phyloP scores from a whole-genome alignment of 2,797 vertebrate genomes.

The Neoniphon sammara region DNA sequence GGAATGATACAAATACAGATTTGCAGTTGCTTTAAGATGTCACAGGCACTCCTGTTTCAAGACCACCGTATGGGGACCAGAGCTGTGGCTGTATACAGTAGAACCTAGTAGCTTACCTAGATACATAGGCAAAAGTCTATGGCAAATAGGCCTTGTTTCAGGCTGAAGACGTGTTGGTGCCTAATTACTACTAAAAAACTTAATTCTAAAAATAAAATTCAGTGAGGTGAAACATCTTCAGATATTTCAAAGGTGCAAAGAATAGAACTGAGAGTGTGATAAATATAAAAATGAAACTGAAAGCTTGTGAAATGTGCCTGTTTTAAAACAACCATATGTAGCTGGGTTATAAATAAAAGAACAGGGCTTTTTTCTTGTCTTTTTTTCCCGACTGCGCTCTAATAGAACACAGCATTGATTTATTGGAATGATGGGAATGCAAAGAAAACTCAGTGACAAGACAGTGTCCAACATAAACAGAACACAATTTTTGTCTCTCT shows the following conservation, averaged over 20 bases:
- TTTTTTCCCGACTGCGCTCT: too few relatives aligned
- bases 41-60: background rate
- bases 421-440: too few relatives aligned
- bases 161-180: background rate
- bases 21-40: constrained; percentile 51
- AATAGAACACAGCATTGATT: too few relatives aligned
- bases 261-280: constrained; percentile 2
- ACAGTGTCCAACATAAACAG: too few relatives aligned
- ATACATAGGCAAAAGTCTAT: too few relatives aligned
- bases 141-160: background rate
- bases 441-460: too few relatives aligned
- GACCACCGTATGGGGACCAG: background rate
- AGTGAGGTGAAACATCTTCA: constrained; percentile 18
- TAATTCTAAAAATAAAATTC: constrained; percentile 26
- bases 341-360: too few relatives aligned
- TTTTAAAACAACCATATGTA: constrained; percentile 29
- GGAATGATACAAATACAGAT: constrained; percentile 32
- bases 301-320: constrained; percentile 32
- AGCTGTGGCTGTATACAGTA: background rate
- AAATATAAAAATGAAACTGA: constrained; percentile 54
- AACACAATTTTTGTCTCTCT: too few relatives aligned
- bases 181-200: background rate
- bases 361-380: too few relatives aligned
- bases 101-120: background rate
- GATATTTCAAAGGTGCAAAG: constrained; percentile 27